Percentiles rank a stretch among this genome's conserved stretches.
Conservation (phyloP, 1,140 invertebrate species). For the Drosophila sulfurigaster region DNA sequence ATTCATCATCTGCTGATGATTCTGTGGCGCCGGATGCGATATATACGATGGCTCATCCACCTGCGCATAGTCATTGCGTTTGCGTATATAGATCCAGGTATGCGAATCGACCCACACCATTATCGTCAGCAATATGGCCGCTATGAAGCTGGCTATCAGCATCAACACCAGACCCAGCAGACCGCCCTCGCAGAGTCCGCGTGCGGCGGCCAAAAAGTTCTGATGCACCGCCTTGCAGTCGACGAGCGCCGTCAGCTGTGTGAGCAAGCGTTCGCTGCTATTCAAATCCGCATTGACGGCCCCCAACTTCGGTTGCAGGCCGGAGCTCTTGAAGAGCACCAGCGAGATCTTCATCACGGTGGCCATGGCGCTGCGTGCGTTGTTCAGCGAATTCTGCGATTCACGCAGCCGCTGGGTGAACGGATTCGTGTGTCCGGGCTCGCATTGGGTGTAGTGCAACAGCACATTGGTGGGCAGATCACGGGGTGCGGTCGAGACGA, state of each 20-base stretch:
- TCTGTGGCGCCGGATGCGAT: slow-evolving; percentile 83
- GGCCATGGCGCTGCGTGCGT: slow-evolving; percentile 87
- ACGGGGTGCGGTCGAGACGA: slow-evolving; percentile 92
- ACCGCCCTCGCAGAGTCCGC: slow-evolving; percentile 92
- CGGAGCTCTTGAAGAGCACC: slow-evolving; percentile 84
- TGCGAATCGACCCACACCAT: slow-evolving; percentile 97
- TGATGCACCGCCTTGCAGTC: slow-evolving; percentile 92
- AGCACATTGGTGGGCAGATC: slow-evolving; percentile 89
- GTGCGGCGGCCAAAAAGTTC: slow-evolving; percentile 91
- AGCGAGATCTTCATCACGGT: slow-evolving; percentile 83
- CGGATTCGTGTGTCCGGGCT: slow-evolving; percentile 91
- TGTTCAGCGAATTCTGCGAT: slow-evolving; percentile 90
- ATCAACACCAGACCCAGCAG: slow-evolving; percentile 93
- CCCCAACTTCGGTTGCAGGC: slow-evolving; percentile 89
- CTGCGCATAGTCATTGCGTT: slow-evolving; percentile 85
- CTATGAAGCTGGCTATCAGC: slow-evolving; percentile 92
- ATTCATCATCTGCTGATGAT: slow-evolving; percentile 85
- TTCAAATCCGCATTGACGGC: slow-evolving; percentile 90
- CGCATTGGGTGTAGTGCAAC: slow-evolving; percentile 93
- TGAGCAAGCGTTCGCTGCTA: slow-evolving; percentile 87
- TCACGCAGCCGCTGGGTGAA: slow-evolving; percentile 91
- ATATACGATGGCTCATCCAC: slow-evolving; percentile 84
- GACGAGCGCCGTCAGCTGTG: slow-evolving; percentile 88
- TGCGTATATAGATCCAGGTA: slow-evolving; percentile 98
- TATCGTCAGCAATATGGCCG: slow-evolving; percentile 94